Evolutionary conservation across 2,888 invertebrate species (phyloP).

Genomic region (Eupithecia centaureata): DNA sequence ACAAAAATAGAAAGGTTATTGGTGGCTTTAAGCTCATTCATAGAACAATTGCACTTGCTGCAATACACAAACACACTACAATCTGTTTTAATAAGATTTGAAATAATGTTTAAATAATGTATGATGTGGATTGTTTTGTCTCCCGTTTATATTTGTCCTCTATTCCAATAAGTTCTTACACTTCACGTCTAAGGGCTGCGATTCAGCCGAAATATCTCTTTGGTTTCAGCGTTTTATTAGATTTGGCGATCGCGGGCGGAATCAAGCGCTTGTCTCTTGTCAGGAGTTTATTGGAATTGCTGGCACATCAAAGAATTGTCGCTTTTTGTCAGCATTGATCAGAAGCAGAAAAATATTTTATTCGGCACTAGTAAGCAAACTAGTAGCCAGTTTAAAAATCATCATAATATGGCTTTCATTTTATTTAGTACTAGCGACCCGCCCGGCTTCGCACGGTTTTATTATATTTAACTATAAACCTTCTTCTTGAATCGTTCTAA

Average conservation of each 20-base stretch:
- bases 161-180: conserved; percentile 47
- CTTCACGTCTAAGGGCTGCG: conserved; percentile 66
- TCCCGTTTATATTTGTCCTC: not conserved
- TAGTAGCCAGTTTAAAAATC: not conserved
- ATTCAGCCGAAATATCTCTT: conserved; percentile 73
- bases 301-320: conserved; percentile 1
- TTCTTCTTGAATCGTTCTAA: no score
- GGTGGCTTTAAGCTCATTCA: not conserved
- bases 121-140: not conserved
- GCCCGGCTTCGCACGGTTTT: no score
- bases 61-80: not conserved
- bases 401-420: not conserved
- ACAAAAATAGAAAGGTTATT: not conserved
- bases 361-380: not conserved
- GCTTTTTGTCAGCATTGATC: not conserved
- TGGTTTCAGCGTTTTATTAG: conserved; percentile 72
- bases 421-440: not conserved
- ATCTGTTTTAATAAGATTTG: no score
- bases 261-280: conserved; percentile 3
- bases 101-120: not conserved
- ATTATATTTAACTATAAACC: no score
- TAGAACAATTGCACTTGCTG: not conserved
- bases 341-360: not conserved
- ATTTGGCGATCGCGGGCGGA: conserved; percentile 43
- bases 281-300: conserved; percentile 3